Evolutionary conservation across 2,888 invertebrate genomes (phyloP).

Genomic region (Heliconius cydno): DNA sequence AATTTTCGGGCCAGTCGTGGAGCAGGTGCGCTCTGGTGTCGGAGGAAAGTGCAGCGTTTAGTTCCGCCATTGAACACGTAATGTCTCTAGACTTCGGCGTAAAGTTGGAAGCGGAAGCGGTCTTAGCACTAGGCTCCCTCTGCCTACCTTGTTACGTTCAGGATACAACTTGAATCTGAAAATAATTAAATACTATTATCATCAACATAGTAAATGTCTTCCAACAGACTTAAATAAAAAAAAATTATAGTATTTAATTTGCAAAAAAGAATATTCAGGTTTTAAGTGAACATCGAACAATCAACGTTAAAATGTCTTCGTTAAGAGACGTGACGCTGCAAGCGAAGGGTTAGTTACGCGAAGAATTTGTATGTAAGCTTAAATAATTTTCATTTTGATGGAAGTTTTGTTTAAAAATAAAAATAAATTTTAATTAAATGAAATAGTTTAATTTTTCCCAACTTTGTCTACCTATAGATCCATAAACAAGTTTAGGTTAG

Average conservation of each 20-base stretch:
- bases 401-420: no score
- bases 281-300: constrained; percentile 14
- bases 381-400: neutral
- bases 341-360: constrained; percentile 64
- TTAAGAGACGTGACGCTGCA: constrained; percentile 72
- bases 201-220: neutral
- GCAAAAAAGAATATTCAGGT: neutral
- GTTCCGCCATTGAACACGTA: no score
- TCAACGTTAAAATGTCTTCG: constrained; percentile 55
- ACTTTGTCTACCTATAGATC: neutral
- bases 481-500: neutral
- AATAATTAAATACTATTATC: no score
- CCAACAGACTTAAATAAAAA: neutral
- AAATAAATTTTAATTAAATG: neutral
- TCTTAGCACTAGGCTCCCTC: no score
- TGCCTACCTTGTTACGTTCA: no score
- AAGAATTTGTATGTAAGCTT: constrained; percentile 23
- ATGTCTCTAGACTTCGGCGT: no score
- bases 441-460: neutral
- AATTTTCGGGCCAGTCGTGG: no score
- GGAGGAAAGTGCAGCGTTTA: no score
- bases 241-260: neutral
- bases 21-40: no score
- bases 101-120: no score
- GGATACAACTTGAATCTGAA: no score